phyloP scores from a whole-genome alignment of 2,797 vertebrate genomes.

The Anas bahamensis region DNA sequence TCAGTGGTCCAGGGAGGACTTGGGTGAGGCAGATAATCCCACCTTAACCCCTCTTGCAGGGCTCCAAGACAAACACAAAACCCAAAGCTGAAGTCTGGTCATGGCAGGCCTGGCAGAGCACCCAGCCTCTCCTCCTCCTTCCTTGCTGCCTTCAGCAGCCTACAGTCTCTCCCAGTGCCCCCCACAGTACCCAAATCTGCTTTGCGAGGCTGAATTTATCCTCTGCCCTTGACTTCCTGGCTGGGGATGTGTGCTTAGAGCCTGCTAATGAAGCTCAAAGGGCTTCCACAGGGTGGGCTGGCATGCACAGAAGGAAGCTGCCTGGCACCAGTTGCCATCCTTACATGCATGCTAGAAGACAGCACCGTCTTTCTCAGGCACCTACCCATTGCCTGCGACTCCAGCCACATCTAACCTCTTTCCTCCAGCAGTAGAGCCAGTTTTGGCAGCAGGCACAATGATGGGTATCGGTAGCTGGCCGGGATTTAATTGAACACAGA shows the following conservation, averaged over 20 bases:
- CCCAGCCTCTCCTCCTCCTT: not conserved
- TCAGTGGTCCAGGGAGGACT: not conserved
- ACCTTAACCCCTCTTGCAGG: not conserved
- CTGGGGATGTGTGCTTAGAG: not conserved
- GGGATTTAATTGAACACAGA: conserved; percentile 35
- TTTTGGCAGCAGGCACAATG: fast-evolving
- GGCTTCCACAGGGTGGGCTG: not conserved
- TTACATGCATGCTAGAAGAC: not conserved
- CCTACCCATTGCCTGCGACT: not conserved
- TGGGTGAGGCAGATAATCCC: not conserved
- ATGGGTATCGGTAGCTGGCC: not conserved
- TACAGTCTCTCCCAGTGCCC: not conserved
- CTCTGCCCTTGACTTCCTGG: not conserved
- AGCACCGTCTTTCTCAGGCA: not conserved
- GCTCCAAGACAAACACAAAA: not conserved
- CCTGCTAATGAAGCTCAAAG: not conserved
- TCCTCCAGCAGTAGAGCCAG: not conserved
- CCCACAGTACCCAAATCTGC: not conserved
- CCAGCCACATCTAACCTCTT: not conserved
- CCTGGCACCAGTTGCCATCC: not conserved
- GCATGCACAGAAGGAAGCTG: not conserved
- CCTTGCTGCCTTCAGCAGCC: not conserved
- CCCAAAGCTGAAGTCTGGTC: not conserved
- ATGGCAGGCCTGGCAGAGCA: not conserved
- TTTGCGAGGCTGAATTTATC: not conserved